Evolutionary conservation across 2,888 invertebrate species (phyloP).

Genomic region (Tenthredo scrophulariae): DNA sequence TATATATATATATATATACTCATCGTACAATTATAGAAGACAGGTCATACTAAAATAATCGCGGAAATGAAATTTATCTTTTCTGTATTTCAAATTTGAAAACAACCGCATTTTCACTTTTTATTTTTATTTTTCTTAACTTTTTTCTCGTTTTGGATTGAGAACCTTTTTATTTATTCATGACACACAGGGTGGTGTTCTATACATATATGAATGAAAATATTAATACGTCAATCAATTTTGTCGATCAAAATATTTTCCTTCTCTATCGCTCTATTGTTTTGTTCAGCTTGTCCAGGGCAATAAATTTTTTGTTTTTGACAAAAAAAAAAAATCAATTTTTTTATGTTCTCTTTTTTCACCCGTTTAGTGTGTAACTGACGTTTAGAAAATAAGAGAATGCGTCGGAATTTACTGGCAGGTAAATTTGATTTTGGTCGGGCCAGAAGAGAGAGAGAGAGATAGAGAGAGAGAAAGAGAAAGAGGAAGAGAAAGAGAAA

Average conservation of each 20-base stretch:
- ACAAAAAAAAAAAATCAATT: no score
- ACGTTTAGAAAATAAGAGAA: slow-evolving; percentile 47
- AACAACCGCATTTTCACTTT: neutral
- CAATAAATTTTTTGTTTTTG: no score
- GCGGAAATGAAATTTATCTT: neutral
- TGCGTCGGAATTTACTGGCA: slow-evolving; percentile 64
- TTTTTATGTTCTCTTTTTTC: no score
- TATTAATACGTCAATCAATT: neutral
- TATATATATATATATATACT: neutral
- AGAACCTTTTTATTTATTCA: no score
- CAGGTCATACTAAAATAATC: neutral
- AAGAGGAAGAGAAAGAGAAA: slow-evolving; percentile 51
- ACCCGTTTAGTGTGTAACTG: slow-evolving; percentile 12
- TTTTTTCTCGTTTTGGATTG: no score
- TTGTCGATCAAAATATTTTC: neutral
- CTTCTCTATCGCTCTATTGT: neutral
- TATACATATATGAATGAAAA: neutral
- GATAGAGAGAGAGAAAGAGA: slow-evolving; percentile 58
- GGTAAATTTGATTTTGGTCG: slow-evolving; percentile 67
- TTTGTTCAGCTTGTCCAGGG: neutral
- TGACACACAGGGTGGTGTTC: neutral
- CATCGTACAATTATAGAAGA: slow-evolving; percentile 23
- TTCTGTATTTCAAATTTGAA: neutral
- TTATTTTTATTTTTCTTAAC: no score
- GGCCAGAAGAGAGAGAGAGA: slow-evolving; percentile 56